A percentile compares a stretch with the other conserved stretches of the same genome.
Conservation (phyloP, 1,140 invertebrate genomes). For the Drosophila biarmipes region DNA sequence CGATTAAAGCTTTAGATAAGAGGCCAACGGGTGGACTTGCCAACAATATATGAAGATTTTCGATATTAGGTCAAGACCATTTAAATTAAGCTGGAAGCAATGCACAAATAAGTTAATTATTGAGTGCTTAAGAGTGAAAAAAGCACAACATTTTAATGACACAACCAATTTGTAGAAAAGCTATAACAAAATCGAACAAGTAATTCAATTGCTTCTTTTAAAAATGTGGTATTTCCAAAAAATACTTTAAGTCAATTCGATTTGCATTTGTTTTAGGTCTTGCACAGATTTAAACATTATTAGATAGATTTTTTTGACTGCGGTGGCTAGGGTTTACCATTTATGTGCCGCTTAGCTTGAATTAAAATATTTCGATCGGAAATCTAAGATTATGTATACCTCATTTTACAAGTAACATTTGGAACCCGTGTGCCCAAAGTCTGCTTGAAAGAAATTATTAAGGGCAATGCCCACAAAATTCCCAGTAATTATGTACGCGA, state of each 20-base stretch:
- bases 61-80: neutral
- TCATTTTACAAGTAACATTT: too few relatives aligned
- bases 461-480: slow-evolving; percentile 4
- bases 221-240: neutral
- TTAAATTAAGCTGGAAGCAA: too few relatives aligned
- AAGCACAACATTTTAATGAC: neutral
- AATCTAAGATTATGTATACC: neutral
- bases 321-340: neutral
- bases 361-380: neutral
- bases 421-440: neutral
- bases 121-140: too few relatives aligned
- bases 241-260: neutral
- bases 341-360: neutral
- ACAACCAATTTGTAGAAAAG: neutral
- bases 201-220: slow-evolving; percentile 1
- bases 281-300: neutral
- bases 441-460: slow-evolving; percentile 15
- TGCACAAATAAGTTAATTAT: too few relatives aligned
- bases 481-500: slow-evolving; percentile 5
- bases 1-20: slow-evolving; percentile 31
- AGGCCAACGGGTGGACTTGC: neutral
- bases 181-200: neutral
- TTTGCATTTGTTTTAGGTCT: slow-evolving; percentile 19
- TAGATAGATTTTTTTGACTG: neutral
- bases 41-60: neutral